A percentile compares a stretch with the other conserved stretches of the same genome.
Conservation (phyloP, 2,113 vertebrate genomes). For the Xiphias gladius region DNA sequence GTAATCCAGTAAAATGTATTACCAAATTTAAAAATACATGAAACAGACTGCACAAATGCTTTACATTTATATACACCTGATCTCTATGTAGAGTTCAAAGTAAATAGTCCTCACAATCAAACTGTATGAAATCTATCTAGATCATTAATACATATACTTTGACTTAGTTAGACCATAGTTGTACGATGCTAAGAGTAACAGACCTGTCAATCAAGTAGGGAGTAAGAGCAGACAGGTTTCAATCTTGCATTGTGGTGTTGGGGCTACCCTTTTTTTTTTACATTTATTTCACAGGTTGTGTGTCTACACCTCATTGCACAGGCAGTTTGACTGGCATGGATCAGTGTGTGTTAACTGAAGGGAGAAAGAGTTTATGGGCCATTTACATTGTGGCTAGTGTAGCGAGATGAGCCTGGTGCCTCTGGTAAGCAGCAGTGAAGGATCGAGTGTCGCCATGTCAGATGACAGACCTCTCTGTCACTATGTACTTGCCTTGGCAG, state of each 20-base stretch:
- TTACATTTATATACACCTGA: neutral
- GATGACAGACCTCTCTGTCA: slow-evolving; percentile 27
- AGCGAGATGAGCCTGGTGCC: slow-evolving; percentile 42
- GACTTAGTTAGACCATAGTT: no score
- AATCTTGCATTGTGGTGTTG: slow-evolving; percentile 1
- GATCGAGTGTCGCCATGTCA: slow-evolving; percentile 49
- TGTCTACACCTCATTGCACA: slow-evolving; percentile 51
- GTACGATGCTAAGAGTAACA: neutral
- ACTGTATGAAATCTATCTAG: neutral
- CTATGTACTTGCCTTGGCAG: slow-evolving; percentile 37
- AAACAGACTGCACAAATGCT: neutral
- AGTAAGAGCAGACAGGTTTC: neutral
- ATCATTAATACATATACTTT: neutral
- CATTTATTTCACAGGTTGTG: slow-evolving; percentile 49
- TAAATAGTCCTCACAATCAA: no score
- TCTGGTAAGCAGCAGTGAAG: slow-evolving; percentile 57
- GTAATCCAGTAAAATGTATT: neutral
- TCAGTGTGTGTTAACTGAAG: slow-evolving; percentile 59
- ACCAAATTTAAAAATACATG: neutral
- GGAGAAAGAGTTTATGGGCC: slow-evolving; percentile 66
- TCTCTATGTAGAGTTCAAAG: neutral
- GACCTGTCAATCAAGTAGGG: slow-evolving; percentile 12
- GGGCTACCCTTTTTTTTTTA: slow-evolving; percentile 46
- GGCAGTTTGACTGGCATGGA: slow-evolving; percentile 58
- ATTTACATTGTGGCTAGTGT: slow-evolving; percentile 47